Conservation (phyloP, 2,797 vertebrate species). For the Pseudochirops corinnae region DNA sequence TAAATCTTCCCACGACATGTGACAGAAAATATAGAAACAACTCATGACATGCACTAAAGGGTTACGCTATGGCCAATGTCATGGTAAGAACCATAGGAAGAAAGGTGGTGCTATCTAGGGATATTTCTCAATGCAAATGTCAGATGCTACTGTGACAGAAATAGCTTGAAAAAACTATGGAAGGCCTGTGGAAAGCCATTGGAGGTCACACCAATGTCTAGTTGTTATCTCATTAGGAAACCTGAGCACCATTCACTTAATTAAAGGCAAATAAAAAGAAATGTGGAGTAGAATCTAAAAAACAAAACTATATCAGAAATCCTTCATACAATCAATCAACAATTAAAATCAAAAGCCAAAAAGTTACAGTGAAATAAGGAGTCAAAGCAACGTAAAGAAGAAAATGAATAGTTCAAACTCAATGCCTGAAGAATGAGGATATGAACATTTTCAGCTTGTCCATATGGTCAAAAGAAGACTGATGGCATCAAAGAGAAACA, state of each 20-base stretch:
- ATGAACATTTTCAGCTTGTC: background rate
- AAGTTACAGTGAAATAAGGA: background rate
- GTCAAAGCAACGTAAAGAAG: background rate
- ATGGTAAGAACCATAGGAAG: background rate
- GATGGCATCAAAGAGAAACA: background rate
- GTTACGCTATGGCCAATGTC: background rate
- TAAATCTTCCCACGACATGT: background rate
- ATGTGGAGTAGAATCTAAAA: background rate
- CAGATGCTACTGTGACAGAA: background rate
- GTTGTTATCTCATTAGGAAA: background rate
- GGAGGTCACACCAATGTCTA: background rate
- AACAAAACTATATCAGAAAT: background rate
- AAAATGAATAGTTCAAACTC: background rate
- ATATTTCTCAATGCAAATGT: background rate
- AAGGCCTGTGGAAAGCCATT: background rate
- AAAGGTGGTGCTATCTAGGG: background rate
- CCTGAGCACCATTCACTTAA: background rate
- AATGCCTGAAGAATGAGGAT: background rate
- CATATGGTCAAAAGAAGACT: background rate
- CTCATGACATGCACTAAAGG: background rate
- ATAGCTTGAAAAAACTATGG: background rate
- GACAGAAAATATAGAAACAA: background rate
- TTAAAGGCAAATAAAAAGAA: background rate
- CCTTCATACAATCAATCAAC: background rate
- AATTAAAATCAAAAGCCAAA: background rate